Conservation (phyloP, 2,113 vertebrate genomes). For the Salvelinus sp. region DNA sequence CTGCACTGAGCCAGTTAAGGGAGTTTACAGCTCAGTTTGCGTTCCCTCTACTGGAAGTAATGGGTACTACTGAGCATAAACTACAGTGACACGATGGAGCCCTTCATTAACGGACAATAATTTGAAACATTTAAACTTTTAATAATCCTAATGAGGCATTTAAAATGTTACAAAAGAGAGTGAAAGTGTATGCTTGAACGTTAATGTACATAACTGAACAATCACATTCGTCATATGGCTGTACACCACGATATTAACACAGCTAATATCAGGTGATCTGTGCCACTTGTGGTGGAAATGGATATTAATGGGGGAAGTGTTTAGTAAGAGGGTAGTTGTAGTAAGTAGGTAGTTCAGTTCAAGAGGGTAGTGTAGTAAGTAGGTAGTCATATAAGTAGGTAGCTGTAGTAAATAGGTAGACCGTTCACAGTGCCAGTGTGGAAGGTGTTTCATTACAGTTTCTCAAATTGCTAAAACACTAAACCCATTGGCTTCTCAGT, state of each 20-base stretch:
- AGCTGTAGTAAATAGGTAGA: not conserved
- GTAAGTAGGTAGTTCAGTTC: no score
- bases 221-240: not conserved
- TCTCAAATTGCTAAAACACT: no score
- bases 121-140: not conserved
- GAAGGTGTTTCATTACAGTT: not conserved
- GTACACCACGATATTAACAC: not conserved
- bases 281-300: constrained; percentile 34
- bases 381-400: not conserved
- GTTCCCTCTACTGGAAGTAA: not conserved
- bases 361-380: not conserved
- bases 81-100: no score
- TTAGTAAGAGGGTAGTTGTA: no score
- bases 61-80: not conserved
- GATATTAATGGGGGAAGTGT: not conserved
- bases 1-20: not conserved
- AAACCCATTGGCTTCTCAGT: no score
- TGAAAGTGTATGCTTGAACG: not conserved
- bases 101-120: no score
- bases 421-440: not conserved
- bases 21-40: not conserved
- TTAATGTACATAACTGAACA: not conserved
- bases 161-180: not conserved
- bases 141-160: not conserved
- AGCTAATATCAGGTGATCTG: constrained; percentile 22